Conservation (phyloP, 2,888 invertebrate species). For the Orchesellides sinensis region DNA sequence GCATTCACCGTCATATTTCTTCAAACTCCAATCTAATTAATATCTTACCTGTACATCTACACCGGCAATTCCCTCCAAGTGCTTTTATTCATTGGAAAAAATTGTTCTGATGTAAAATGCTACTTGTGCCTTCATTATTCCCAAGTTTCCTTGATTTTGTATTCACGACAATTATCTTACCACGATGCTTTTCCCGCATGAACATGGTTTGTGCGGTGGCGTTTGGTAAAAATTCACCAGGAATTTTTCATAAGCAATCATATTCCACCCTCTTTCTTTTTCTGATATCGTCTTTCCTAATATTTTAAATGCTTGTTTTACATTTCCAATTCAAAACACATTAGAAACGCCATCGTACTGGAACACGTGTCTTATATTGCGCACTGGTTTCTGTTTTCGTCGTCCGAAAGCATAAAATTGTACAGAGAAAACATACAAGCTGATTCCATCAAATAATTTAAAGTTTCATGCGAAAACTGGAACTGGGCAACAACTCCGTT, state of each 20-base stretch:
- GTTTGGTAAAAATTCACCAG: neutral
- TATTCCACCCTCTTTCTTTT: neutral
- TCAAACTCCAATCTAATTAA: constrained; percentile 40
- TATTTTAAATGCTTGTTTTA: neutral
- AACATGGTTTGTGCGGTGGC: neutral
- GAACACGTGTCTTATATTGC: neutral
- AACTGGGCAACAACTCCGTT: constrained; percentile 39
- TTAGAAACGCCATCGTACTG: neutral
- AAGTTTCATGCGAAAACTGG: constrained; percentile 36
- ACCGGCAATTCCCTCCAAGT: neutral
- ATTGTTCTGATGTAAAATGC: constrained; percentile 8
- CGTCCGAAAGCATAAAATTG: neutral
- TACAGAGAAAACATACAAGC: neutral
- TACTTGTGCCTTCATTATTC: neutral
- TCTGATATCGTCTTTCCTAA: neutral
- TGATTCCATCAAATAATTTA: constrained; percentile 55
- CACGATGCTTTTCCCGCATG: neutral
- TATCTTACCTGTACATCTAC: constrained; percentile 58
- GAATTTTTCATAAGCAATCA: constrained; percentile 11
- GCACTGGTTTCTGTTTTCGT: neutral
- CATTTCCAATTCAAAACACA: neutral
- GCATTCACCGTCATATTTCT: no score
- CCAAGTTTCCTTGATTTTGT: constrained; percentile 38
- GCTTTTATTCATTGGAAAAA: neutral
- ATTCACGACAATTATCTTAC: constrained; percentile 58